A percentile compares a stretch with the other conserved stretches of the same genome.
These are phyloP conservation scores for Orthosia gracilis DNA, from an alignment of 2,888 invertebrate genomes.

Conservation along the genomic window DNA sequence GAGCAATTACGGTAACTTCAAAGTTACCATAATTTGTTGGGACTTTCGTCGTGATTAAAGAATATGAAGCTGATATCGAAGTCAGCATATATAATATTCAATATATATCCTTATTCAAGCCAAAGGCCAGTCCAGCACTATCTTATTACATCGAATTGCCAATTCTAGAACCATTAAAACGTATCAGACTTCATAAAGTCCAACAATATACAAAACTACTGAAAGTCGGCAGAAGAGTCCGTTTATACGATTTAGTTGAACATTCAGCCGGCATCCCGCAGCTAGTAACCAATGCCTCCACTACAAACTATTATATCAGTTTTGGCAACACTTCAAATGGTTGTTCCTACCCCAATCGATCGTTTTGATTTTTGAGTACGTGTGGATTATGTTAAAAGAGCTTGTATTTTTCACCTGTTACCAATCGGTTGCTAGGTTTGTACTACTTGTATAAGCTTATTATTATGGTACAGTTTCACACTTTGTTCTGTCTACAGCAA, in stretches of 20 bases:
- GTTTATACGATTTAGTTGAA: conserved; percentile 26
- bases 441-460: background rate
- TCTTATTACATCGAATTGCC: background rate
- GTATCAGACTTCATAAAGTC: too few species aligned
- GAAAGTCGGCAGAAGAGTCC: conserved; percentile 4
- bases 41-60: background rate
- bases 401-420: conserved; percentile 7
- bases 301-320: conserved; percentile 33
- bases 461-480: conserved; percentile 1
- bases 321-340: conserved; percentile 61
- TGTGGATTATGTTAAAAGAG: conserved; percentile 10
- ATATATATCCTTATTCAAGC: background rate
- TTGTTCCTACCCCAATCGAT: conserved; percentile 22
- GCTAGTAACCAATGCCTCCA: conserved; percentile 25
- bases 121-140: background rate
- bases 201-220: conserved; percentile 3
- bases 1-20: background rate
- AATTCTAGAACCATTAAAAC: too few species aligned
- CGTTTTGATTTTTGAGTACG: conserved; percentile 22
- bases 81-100: background rate
- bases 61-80: background rate
- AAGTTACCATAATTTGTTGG: background rate
- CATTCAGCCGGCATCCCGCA: conserved; percentile 22
- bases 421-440: background rate
- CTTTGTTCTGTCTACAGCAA: background rate